Evolutionary conservation across 2,113 vertebrate genomes (phyloP).

Genomic region (Phyllostomus hastatus): DNA sequence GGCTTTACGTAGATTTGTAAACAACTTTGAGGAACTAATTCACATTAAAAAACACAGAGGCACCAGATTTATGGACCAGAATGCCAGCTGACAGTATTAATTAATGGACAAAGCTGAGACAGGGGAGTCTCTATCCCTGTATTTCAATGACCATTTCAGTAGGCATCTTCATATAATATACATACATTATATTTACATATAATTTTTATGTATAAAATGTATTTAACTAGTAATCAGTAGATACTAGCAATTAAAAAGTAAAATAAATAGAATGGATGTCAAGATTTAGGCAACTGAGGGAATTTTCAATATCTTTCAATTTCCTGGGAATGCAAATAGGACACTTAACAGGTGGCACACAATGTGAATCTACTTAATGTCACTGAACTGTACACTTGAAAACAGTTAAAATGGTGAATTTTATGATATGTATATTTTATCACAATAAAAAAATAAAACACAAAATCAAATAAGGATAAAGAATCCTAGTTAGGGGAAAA

Average conservation of each 20-base stretch:
- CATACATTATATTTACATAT: background rate
- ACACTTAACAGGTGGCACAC: background rate
- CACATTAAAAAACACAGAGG: background rate
- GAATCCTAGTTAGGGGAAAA: background rate
- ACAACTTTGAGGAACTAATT: background rate
- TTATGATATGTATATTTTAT: background rate
- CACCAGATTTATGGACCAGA: background rate
- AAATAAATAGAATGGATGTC: background rate
- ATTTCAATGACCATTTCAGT: background rate
- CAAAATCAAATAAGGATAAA: background rate
- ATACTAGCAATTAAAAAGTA: background rate
- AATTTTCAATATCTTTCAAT: background rate
- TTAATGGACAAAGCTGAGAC: background rate
- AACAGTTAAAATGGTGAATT: background rate
- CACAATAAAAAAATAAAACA: slow-evolving; percentile 5
- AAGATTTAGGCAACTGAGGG: background rate
- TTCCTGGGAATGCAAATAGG: background rate
- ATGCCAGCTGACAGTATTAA: background rate
- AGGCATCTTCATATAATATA: background rate
- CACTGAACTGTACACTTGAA: background rate
- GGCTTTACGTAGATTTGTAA: background rate
- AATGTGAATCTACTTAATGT: background rate
- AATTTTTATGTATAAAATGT: background rate
- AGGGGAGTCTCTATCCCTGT: background rate
- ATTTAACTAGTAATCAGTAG: background rate